A percentile compares a stretch with the other conserved stretches of the same genome.
Conservation (phyloP, 1,140 invertebrate species). For the Lucilia sericata region DNA sequence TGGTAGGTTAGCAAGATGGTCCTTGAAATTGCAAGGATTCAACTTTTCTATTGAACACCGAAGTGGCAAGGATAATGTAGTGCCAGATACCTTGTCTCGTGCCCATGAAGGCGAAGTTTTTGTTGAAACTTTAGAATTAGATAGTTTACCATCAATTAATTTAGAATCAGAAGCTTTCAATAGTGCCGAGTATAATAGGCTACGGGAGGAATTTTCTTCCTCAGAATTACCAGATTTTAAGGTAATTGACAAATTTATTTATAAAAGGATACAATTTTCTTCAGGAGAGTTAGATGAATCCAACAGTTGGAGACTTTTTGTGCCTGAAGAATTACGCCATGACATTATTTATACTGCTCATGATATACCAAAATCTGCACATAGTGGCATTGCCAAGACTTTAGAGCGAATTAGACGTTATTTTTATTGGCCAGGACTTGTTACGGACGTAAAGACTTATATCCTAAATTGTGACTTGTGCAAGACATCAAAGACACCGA, state of each 20-base stretch:
- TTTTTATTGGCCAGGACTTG: slow-evolving; percentile 33
- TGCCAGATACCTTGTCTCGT: too few relatives aligned
- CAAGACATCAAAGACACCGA: slow-evolving; percentile 20
- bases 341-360: neutral
- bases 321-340: slow-evolving; percentile 19
- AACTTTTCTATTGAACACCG: too few relatives aligned
- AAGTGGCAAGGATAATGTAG: too few relatives aligned
- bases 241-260: slow-evolving; percentile 29
- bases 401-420: neutral
- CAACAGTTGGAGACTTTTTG: slow-evolving; percentile 30
- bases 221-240: slow-evolving; percentile 12
- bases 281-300: neutral
- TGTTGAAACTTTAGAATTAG: too few relatives aligned
- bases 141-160: too few relatives aligned
- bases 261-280: slow-evolving; percentile 26
- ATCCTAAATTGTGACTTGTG: slow-evolving; percentile 34
- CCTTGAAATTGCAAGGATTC: too few relatives aligned
- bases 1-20: too few relatives aligned
- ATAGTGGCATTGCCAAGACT: slow-evolving; percentile 43
- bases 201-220: too few relatives aligned
- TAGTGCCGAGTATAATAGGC: too few relatives aligned
- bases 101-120: too few relatives aligned
- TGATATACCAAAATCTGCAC: neutral
- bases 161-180: too few relatives aligned
- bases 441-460: neutral